phyloP scores from a whole-genome alignment of 2,797 vertebrate genomes.

The Tokudaia tokunoshimensis region DNA sequence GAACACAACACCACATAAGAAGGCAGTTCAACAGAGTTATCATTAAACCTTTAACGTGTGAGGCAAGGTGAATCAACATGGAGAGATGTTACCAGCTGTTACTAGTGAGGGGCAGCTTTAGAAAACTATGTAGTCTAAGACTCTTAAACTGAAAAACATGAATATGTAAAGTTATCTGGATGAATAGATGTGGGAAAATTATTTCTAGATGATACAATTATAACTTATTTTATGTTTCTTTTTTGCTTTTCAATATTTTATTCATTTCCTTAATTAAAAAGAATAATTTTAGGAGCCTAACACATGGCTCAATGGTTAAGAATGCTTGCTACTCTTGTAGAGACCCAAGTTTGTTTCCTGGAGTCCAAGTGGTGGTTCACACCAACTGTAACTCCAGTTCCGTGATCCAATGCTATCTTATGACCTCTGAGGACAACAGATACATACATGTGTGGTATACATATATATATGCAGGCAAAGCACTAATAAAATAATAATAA shows the following conservation, averaged over 20 bases:
- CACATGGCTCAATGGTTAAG: background rate
- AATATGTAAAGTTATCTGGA: constrained; percentile 25
- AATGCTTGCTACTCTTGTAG: background rate
- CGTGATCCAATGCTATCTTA: background rate
- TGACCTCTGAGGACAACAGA: background rate
- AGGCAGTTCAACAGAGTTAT: constrained; percentile 2
- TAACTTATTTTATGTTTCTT: background rate
- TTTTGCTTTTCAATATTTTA: background rate
- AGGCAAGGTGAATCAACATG: background rate
- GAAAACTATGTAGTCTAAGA: background rate
- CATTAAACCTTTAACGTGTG: background rate
- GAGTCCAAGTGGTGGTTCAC: background rate
- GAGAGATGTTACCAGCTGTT: background rate
- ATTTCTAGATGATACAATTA: background rate
- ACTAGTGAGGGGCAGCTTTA: constrained; percentile 10
- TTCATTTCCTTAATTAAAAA: background rate
- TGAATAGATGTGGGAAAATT: constrained; percentile 14
- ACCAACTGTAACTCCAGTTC: background rate
- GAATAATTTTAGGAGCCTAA: background rate
- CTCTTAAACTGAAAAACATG: background rate
- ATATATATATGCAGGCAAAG: background rate
- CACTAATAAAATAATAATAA: background rate
- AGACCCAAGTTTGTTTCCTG: background rate
- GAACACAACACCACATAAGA: constrained; percentile 31
- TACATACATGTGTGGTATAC: background rate